These are phyloP conservation scores for Halictus rubicundus DNA, from an alignment of 1,140 invertebrate species.

Conservation along the genomic window DNA sequence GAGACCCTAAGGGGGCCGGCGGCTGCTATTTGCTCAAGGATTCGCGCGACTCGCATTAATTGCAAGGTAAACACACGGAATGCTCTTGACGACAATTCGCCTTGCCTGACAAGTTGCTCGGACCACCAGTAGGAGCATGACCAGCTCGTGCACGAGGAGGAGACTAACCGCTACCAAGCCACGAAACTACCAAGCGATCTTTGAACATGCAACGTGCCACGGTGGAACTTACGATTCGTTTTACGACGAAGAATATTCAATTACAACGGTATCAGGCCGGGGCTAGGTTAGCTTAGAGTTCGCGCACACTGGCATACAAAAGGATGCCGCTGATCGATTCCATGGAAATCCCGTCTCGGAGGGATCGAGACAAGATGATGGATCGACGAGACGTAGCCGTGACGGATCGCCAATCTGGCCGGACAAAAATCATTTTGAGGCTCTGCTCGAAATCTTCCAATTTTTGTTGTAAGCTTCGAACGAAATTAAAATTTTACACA, in stretches of 20 bases:
- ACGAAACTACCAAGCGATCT: neutral
- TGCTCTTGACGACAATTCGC: conserved; percentile 38
- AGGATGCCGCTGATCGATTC: neutral
- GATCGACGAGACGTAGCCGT: neutral
- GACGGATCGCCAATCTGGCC: no score
- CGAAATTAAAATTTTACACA: no score
- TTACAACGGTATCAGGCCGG: neutral
- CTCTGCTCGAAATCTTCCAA: no score
- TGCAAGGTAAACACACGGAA: conserved; percentile 33
- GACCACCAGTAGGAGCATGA: neutral
- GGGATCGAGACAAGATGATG: conserved; percentile 23
- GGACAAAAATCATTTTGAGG: no score
- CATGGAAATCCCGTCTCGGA: neutral
- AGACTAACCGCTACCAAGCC: no score
- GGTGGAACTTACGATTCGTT: neutral
- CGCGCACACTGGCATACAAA: neutral
- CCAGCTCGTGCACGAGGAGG: neutral
- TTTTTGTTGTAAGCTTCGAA: no score
- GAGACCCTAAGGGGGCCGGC: conserved; percentile 10
- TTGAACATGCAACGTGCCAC: neutral
- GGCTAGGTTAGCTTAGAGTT: neutral
- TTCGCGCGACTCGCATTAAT: conserved; percentile 44
- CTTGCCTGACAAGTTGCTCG: conserved; percentile 24
- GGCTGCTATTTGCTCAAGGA: conserved; percentile 31
- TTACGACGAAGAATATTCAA: neutral